These are phyloP conservation scores for Drosophila mimica DNA, from an alignment of 2,888 invertebrate species.

Conservation along the genomic window DNA sequence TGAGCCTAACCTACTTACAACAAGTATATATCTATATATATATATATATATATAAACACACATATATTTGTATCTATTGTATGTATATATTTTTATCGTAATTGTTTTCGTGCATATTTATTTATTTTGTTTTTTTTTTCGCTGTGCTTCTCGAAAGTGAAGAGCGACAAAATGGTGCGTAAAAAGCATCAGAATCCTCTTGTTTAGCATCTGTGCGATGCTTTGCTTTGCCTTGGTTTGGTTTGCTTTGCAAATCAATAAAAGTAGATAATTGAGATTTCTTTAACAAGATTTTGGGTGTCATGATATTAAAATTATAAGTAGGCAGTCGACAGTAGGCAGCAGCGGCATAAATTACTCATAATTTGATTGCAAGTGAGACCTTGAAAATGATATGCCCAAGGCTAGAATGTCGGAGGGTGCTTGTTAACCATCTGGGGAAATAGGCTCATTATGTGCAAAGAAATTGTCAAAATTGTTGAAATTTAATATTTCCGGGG, in stretches of 20 bases:
- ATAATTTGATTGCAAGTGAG: slow-evolving; percentile 75
- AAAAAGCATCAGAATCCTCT: slow-evolving; percentile 68
- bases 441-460: slow-evolving; percentile 48
- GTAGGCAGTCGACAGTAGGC: slow-evolving; percentile 33
- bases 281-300: slow-evolving; percentile 77
- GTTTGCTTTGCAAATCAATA: slow-evolving; percentile 72
- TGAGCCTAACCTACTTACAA: slow-evolving; percentile 53
- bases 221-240: slow-evolving; percentile 46
- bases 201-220: slow-evolving; percentile 59
- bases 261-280: slow-evolving; percentile 81
- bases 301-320: slow-evolving; percentile 73
- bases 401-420: slow-evolving; percentile 9
- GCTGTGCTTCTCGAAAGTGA: slow-evolving; percentile 32
- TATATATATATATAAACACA: slow-evolving; percentile 3
- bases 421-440: slow-evolving; percentile 7
- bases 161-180: slow-evolving; percentile 75
- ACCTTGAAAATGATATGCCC: slow-evolving; percentile 65
- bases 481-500: slow-evolving; percentile 45
- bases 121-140: slow-evolving; percentile 1
- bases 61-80: background rate
- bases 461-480: slow-evolving; percentile 39
- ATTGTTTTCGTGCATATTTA: slow-evolving; percentile 78
- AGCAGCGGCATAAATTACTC: slow-evolving; percentile 70
- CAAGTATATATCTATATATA: slow-evolving; percentile 14
- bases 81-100: slow-evolving; percentile 71